A percentile compares a stretch with the other conserved stretches of the same genome.
Evolutionary conservation across 2,113 vertebrate genomes (phyloP).

Genomic region (Ascaphus truei): DNA sequence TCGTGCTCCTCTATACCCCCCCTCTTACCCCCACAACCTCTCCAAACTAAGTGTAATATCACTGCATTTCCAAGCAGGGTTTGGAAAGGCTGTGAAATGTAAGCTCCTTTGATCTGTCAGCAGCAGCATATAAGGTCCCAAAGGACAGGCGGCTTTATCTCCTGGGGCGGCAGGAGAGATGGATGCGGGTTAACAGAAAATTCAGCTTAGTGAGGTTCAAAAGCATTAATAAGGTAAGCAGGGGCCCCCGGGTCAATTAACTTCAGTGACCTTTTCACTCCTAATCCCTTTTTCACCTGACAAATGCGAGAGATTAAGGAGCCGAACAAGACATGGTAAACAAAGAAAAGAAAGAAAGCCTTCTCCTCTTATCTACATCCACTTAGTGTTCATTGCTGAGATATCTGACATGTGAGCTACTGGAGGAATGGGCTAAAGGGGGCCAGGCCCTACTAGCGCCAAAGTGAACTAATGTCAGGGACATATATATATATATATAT

Average conservation of each 20-base stretch:
- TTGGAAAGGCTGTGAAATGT: background rate
- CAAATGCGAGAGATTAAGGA: background rate
- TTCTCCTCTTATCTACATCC: background rate
- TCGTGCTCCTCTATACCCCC: no score
- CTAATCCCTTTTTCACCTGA: slow-evolving; percentile 28
- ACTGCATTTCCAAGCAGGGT: background rate
- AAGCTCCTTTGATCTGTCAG: slow-evolving; percentile 40
- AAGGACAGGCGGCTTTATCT: background rate
- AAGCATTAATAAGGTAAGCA: background rate
- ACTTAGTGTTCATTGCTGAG: background rate
- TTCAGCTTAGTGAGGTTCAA: background rate
- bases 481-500: no score
- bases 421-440: background rate
- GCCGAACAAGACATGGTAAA: background rate
- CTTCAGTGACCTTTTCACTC: slow-evolving; percentile 40
- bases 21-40: fast-evolving
- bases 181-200: slow-evolving; percentile 23
- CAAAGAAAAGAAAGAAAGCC: background rate
- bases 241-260: background rate
- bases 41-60: background rate
- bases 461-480: background rate
- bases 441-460: background rate
- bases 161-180: slow-evolving; percentile 5
- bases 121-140: slow-evolving; percentile 33
- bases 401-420: fast-evolving